These are phyloP conservation scores for Pogonomyrmex barbatus DNA, from an alignment of 1,140 invertebrate species.

Conservation along the genomic window DNA sequence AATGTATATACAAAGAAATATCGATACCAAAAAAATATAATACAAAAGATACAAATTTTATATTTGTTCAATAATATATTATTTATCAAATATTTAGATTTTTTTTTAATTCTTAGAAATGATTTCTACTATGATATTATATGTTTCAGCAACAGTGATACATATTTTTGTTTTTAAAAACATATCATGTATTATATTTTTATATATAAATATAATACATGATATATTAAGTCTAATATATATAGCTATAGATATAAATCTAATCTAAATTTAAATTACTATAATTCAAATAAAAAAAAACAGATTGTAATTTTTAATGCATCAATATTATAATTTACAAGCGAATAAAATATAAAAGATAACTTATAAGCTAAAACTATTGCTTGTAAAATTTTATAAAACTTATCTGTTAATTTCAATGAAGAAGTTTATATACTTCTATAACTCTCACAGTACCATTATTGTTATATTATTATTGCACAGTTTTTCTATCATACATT, in stretches of 20 bases:
- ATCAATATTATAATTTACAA: background rate
- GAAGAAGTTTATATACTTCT: too few species aligned
- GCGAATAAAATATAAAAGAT: background rate
- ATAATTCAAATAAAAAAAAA: background rate
- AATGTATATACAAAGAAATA: constrained; percentile 61
- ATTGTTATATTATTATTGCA: too few species aligned
- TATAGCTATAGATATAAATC: background rate
- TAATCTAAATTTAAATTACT: background rate
- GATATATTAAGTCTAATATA: background rate
- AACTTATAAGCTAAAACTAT: background rate
- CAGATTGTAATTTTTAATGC: background rate
- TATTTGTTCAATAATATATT: background rate
- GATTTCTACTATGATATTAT: background rate
- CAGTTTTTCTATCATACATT: too few species aligned
- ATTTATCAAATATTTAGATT: background rate
- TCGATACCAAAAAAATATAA: constrained; percentile 31
- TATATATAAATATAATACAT: background rate
- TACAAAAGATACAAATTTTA: background rate
- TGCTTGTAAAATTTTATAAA: too few species aligned
- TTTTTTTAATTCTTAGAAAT: background rate
- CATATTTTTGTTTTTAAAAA: background rate
- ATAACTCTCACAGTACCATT: too few species aligned
- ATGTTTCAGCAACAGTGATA: background rate
- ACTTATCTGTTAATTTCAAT: too few species aligned
- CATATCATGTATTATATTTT: background rate